Base-by-base conservation (phyloP, 2,888 invertebrate species). In the Lycia hirtaria region DNA sequence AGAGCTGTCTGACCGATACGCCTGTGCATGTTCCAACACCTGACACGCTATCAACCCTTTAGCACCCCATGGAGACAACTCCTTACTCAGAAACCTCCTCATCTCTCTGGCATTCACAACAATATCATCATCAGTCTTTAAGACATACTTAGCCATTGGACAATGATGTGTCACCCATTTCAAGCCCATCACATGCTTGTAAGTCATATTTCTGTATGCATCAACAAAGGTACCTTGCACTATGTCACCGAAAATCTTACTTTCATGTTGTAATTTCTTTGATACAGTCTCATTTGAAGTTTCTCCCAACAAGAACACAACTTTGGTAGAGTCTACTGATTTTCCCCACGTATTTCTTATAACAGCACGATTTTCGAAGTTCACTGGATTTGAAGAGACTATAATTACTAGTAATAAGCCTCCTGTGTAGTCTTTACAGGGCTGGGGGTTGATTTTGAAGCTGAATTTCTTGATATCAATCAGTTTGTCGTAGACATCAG, bases 161-260 rank as follows among this genome's bases (percentile, higher is more conserved):
- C 97, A 97, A 72, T 95, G 93, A 69, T 94, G 94, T 0, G 93
- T 86, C 15, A 95, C 94, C 95, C 97, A 97, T 75, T 96, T 96
- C 38, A 97, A 88, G 0, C 95, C 95, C 94, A 96, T 96, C 4
- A 96, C 94, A 79, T 97, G 96, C 75, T 97, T 97, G 71, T 97
- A 95, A 0, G 97, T 97, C 85, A 97, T 93, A 80, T 97, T 97
- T 45, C 94, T 92, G 74, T 97, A 97, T 0, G 94, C 93, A 83
- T 97, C 97, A 33, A 93, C 66, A 72, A 97, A 97, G 56, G 93
- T 94, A 0, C 97, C 97, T 75, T 96, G 96, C 14, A 97, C 93
- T 47, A 97, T 88, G 73, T 97, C 97, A 0, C 91, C 90, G 70
- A 94, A 92, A 0, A 80, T 73, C 0, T 73, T 72, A 71, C 94